Base-by-base conservation (phyloP, 2,888 invertebrate species). In the Chironomus riparius region DNA sequence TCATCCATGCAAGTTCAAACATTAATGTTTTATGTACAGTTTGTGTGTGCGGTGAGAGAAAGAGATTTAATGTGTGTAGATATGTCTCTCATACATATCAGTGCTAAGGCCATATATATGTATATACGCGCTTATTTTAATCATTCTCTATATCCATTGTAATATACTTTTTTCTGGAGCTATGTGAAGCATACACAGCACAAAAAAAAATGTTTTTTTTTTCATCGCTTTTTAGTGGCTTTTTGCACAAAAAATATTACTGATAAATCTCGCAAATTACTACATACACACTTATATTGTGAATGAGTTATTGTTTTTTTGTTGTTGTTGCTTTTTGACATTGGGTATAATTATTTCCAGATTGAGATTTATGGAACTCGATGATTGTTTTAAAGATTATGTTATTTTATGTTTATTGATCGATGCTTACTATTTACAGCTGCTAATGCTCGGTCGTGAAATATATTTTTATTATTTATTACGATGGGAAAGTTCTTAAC, bases 321-420 rank as follows among this genome's bases (percentile, higher is more conserved):
- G n/a, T n/a, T 65, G 65, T 65, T 65, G 4, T 65, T 65, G 65
- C 65, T 65, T 21, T 65, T 65, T 65, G 65, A 65, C 65, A 65
- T 65, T 65, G 65, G 4, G 21, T 13, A 22, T 65, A 65, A 65
- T 65, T 65, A 65, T 18, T 56, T 56, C 56, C 56, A 56, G 56
- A 56, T 56, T 56, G 56, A 56, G 18, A 56, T 56, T 56, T 56
- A 56, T 56, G 56, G 15, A 56, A 56, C 56, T 56, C 6, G 38
- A 38, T 38, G 38, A 38, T 38, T 38, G 38, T 38, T 38, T 38
- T 38, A 38, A 38, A 38, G 38, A 38, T 38, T 38, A 38, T 38
- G 38, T 38, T 38, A 38, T 38, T 38, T 38, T 38, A 38, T 38
- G 38, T 38, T 38, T 38, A 38, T 38, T 10, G 38, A 38, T 38